Evolutionary conservation across 2,797 vertebrate species (phyloP).

Genomic region (Syngnathus rostellatus): DNA sequence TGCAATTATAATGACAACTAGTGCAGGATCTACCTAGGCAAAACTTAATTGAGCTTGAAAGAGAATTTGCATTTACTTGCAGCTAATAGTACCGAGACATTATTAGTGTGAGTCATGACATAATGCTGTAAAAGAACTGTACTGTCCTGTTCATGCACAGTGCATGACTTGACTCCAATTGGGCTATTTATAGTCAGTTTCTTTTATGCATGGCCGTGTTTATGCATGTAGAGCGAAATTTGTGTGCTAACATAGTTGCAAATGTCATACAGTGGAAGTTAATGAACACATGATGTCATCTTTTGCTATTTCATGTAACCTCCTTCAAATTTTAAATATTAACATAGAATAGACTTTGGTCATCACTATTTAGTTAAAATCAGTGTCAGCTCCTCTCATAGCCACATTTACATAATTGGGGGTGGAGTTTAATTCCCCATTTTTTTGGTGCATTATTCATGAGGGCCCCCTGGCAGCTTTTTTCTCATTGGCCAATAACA

Average conservation of each 20-base stretch:
- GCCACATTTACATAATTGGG: slow-evolving; percentile 64
- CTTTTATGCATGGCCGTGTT: slow-evolving; percentile 44
- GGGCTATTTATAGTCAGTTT: slow-evolving; percentile 55
- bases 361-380: slow-evolving; percentile 10
- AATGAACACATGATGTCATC: neutral
- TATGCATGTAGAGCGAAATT: slow-evolving; percentile 21
- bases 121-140: slow-evolving; percentile 27
- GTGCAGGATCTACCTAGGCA: slow-evolving; percentile 33
- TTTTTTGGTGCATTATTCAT: slow-evolving; percentile 69
- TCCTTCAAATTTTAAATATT: neutral
- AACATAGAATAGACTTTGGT: neutral
- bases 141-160: slow-evolving; percentile 18
- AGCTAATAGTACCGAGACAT: slow-evolving; percentile 13
- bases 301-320: neutral
- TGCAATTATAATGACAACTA: slow-evolving; percentile 27
- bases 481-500: slow-evolving; percentile 66
- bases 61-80: slow-evolving; percentile 32
- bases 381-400: slow-evolving; percentile 26
- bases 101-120: slow-evolving; percentile 28
- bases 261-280: neutral
- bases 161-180: slow-evolving; percentile 17
- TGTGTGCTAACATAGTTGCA: slow-evolving; percentile 6
- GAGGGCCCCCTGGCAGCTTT: slow-evolving; percentile 57
- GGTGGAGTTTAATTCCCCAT: slow-evolving; percentile 39
- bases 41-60: slow-evolving; percentile 42